Evolutionary conservation across 1,140 invertebrate species (phyloP), one percentile per base, ranked within the genome.

Genomic region (Mamestra configurata): DNA sequence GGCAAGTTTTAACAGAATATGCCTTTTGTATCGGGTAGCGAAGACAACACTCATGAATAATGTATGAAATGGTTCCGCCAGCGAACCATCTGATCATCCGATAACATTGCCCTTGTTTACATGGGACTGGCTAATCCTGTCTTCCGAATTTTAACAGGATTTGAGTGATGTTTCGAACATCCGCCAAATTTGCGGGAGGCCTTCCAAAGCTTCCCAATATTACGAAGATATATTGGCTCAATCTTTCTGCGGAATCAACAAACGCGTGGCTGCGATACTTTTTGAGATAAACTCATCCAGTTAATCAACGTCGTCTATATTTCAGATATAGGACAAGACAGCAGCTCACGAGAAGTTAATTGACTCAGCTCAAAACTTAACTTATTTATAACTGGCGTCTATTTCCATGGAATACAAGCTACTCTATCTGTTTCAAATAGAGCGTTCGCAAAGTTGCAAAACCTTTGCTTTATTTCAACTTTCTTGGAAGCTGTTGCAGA

Each of bases 21-120:
- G 78, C 64, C 79, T 68, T 84, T 82, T 82, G 84, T 81, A 82
- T 83, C 64, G 40, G 66, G 13, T 73, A 72, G 80, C 37, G 84
- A 82, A 82, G 75, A 77, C 82, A 79, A 68, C 72, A 59, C 84
- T 91, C 83, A 93, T 93, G 87, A 88, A 93, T 93, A 88, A 93
- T 92, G 89, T 87, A 92, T 89, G 78, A 59, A 79, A 76, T 77
- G 77, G 77, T 81, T 81, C 72, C 83, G 84, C 77, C 79, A 86
- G 83, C 75, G 84, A 81, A 77, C 82, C 84, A 88, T 90, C 84
- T 86, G 88, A 91, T 89, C 86, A 84, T 71, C 79, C 85, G 87
- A 91, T 90, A 88, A 87, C 86, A 83, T 79, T 81, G 87, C 78
- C 85, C 86, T 89, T 92, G 89, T 92, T 92, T 93, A 90, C 88